Conservation (phyloP, 92 coral and sea anemone species). For the Epizoanthus scotinus region DNA sequence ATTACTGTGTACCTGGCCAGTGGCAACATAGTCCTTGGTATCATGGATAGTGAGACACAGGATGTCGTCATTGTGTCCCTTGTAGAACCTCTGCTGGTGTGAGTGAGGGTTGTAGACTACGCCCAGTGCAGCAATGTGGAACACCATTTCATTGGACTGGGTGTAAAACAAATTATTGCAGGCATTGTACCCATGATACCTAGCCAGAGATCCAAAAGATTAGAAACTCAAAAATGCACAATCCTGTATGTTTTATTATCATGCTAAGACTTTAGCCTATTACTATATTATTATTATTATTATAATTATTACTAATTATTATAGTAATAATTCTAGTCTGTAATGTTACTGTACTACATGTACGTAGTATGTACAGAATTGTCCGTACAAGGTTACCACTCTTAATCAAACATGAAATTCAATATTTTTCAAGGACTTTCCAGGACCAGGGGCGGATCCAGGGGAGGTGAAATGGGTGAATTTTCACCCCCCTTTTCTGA, state of each 20-base stretch:
- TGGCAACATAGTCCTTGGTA: conserved; percentile 91
- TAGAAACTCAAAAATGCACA: neutral
- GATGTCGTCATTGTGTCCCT: conserved; percentile 93
- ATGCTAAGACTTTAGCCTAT: too few relatives aligned
- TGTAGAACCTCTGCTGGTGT: conserved; percentile 94
- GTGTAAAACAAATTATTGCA: conserved; percentile 96
- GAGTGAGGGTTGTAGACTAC: conserved; percentile 78
- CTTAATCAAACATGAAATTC: too few relatives aligned
- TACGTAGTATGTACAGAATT: too few relatives aligned
- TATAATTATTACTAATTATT: too few relatives aligned
- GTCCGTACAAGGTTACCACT: too few relatives aligned
- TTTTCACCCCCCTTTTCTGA: too few relatives aligned
- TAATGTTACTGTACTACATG: too few relatives aligned
- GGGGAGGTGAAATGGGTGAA: too few relatives aligned
- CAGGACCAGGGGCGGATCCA: too few relatives aligned
- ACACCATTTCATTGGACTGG: conserved; percentile 92
- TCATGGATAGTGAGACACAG: conserved; percentile 96
- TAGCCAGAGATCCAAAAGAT: conserved; percentile 38
- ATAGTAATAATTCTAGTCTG: too few relatives aligned
- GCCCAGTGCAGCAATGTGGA: conserved; percentile 96
- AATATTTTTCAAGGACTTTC: too few relatives aligned
- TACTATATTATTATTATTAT: too few relatives aligned
- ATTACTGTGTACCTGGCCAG: conserved; percentile 87
- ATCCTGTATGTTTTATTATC: neutral
- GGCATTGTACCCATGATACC: conserved; percentile 99